Percentiles rank a stretch among this genome's conserved stretches.
phyloP scores from a whole-genome alignment of 2,797 vertebrate genomes.

The Rhinoraja longicauda region DNA sequence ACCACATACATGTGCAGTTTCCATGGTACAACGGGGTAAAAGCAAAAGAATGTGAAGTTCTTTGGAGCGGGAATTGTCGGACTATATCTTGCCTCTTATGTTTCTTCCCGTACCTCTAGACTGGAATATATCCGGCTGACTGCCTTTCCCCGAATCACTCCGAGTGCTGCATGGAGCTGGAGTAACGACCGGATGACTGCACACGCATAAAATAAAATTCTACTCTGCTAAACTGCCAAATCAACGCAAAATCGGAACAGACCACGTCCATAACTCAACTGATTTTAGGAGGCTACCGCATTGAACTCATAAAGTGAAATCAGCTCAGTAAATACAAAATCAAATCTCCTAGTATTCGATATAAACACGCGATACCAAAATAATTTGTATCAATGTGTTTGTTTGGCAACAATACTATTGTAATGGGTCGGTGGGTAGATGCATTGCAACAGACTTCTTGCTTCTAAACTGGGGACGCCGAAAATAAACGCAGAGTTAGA shows the following conservation, averaged over 20 bases:
- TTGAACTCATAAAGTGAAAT: conserved; percentile 33
- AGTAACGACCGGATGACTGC: conserved; percentile 91
- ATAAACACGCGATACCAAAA: neutral
- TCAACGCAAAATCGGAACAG: conserved; percentile 69
- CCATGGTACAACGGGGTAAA: neutral
- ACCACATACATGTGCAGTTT: neutral
- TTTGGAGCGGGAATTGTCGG: neutral
- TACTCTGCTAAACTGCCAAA: conserved; percentile 90
- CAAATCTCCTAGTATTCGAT: neutral
- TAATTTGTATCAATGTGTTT: neutral
- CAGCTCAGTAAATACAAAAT: neutral
- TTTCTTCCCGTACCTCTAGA: neutral
- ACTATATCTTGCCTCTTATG: neutral
- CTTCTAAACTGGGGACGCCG: neutral
- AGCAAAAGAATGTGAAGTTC: too few relatives aligned
- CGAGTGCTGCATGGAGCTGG: conserved; percentile 61
- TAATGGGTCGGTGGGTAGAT: neutral
- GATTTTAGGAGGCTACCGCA: conserved; percentile 61
- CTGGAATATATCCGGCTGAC: neutral
- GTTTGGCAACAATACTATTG: neutral
- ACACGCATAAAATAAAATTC: conserved; percentile 80
- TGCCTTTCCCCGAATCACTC: conserved; percentile 54
- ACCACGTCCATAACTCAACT: conserved; percentile 51
- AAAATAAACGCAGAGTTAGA: neutral
- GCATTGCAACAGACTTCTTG: neutral